Evolutionary conservation across 2,113 vertebrate species (phyloP).

Genomic region (Galemys pyrenaicus): DNA sequence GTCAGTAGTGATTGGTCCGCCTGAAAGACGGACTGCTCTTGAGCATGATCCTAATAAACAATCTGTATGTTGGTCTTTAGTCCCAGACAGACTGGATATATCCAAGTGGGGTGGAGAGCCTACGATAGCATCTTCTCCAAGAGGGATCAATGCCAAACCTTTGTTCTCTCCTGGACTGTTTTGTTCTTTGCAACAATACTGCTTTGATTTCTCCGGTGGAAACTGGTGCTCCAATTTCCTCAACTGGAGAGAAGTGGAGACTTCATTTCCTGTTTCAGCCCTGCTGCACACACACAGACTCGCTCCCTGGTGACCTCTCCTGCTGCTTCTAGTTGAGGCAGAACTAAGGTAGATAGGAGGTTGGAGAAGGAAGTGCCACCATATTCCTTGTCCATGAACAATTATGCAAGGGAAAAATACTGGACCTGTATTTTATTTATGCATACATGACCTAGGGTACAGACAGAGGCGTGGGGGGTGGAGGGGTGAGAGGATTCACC

Average conservation of each 20-base stretch:
- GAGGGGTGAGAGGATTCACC: too few relatives aligned
- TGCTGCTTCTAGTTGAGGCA: neutral
- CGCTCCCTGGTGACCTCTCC: neutral
- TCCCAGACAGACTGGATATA: neutral
- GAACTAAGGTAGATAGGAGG: neutral
- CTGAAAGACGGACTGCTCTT: neutral
- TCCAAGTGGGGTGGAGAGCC: neutral
- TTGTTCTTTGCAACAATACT: conserved; percentile 58
- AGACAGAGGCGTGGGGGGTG: too few relatives aligned
- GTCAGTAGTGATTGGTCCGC: neutral
- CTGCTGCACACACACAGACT: neutral
- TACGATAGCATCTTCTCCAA: neutral
- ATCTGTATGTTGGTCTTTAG: neutral
- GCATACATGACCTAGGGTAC: neutral
- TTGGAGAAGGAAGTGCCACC: neutral
- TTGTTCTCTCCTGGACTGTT: conserved; percentile 37
- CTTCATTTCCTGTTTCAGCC: conserved; percentile 56
- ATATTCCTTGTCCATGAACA: neutral
- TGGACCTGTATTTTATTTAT: neutral
- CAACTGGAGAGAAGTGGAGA: conserved; percentile 34
- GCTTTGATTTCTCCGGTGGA: conserved; percentile 59
- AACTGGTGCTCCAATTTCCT: conserved; percentile 19
- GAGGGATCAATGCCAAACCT: neutral
- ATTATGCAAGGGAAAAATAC: neutral
- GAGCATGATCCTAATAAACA: neutral